Conservation (phyloP, 2,888 invertebrate species). For the Syrista parreyssii region DNA sequence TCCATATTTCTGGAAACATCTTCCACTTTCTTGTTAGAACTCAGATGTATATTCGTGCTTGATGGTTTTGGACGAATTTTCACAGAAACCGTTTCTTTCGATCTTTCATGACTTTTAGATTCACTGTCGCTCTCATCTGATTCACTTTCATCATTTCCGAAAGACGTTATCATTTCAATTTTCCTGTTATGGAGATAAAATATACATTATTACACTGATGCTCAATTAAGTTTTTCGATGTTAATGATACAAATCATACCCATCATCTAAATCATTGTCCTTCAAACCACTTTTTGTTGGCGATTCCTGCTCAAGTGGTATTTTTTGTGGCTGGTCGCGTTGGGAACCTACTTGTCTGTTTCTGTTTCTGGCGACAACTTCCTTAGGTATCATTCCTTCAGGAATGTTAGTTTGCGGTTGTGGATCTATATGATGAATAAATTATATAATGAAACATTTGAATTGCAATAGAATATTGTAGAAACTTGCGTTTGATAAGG, state of each 20-base stretch:
- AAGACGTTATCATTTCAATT: slow-evolving; percentile 72
- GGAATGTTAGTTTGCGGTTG: slow-evolving; percentile 58
- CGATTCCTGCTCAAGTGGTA: slow-evolving; percentile 39
- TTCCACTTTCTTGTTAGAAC: not conserved
- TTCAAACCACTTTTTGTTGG: slow-evolving; percentile 41
- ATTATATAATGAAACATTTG: slow-evolving; percentile 4
- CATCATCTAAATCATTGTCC: slow-evolving; percentile 66
- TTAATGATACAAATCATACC: slow-evolving; percentile 50
- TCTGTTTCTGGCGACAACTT: slow-evolving; percentile 59
- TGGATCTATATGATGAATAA: slow-evolving; percentile 38
- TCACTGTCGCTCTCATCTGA: slow-evolving; percentile 52
- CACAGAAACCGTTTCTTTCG: slow-evolving; percentile 12
- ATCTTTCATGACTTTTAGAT: slow-evolving; percentile 25
- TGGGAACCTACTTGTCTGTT: slow-evolving; percentile 51
- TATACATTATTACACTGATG: slow-evolving; percentile 9
- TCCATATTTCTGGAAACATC: slow-evolving; percentile 6
- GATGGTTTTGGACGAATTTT: not conserved
- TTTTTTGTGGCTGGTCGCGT: slow-evolving; percentile 46
- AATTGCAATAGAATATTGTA: not conserved
- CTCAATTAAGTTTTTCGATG: not conserved
- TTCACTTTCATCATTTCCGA: slow-evolving; percentile 68
- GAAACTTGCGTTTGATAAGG: slow-evolving; percentile 8
- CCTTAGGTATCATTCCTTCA: slow-evolving; percentile 62
- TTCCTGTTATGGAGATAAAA: slow-evolving; percentile 61
- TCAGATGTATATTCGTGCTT: not conserved